Evolutionary conservation across 2,888 invertebrate species (phyloP), one percentile per base, ranked within the genome.

Genomic region (Willowsia nigromaculata): DNA sequence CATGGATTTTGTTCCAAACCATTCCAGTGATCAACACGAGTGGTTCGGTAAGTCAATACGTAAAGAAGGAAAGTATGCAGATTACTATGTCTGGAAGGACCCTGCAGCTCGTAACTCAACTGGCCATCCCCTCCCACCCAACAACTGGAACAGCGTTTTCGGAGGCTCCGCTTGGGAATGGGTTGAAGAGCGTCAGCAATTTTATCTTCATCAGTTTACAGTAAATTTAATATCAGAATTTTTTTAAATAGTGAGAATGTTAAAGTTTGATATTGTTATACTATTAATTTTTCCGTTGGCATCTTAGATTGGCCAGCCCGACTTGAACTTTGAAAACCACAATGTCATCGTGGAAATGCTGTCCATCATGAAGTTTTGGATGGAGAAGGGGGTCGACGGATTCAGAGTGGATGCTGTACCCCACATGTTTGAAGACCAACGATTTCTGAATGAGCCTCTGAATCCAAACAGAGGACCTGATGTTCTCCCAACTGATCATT

Each of bases 81-180:
- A 96, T 92, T 98, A 96, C 93, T 98, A 98, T 93, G 95, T 97
- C 27, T 98, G 98, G 98, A 94, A 94, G 25, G 95, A 96, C 93
- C 94, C 94, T 0, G 94, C 93, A 93, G 92, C 94, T 4, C 50
- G 62, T 25, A 90, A 90, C 27, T 27, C 37, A 15, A 50, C 90
- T 15, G 91, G 91, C 5, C 90, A 90, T n/a, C 91, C 90, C n/a
- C 74, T 90, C 0, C 92, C 92, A 25, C 93, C 93, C 6, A 93
- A 93, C 82, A 93, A 92, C 74, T 93, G 93, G 93, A 90, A 95
- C 27, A 96, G 95, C 93, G 95, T 95, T 0, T 96, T 96, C 93
- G 95, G 95, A 71, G 96, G 96, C 68, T 95, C 96, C 6, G 96
- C 96, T 0, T 97, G 97, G 97, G 94, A 95, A n/a, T 98, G 96